Base-by-base conservation (phyloP, 1,140 invertebrate genomes). In the Hypothenemus hampei region DNA sequence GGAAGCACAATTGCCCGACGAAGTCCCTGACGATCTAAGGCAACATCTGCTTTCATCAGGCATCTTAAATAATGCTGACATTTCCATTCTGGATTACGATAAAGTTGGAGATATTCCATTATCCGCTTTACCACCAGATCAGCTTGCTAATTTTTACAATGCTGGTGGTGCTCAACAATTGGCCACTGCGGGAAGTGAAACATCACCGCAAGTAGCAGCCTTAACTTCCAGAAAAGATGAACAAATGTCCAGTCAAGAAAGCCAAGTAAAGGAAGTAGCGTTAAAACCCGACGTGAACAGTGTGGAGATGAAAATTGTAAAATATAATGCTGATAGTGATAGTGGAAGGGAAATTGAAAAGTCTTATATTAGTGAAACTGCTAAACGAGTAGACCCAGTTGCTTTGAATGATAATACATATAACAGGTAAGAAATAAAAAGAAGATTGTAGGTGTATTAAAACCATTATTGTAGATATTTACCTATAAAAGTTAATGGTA, bases 41-140 rank as follows among this genome's bases (percentile, higher is more conserved):
- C 78, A 90, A 66, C 88, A 91, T 64, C 73, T 91, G 0, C 65
- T 91, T n/a, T 84, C 85, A 33, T 90, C 87, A 0, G 89, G 89
- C 29, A 91, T 92, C 57, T 73, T 91, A 31, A 84, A 86, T 57
- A 89, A 91, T 65, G 88, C 89, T 19, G 86, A 91, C 63, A 91
- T 91, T 47, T 89, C 89, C 57, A 81, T 91, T 19, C 72, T 90
- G 23, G 86, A 91, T 70, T 90, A 89, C 58, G 88, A 91, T 65
- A 91, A 92, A 75, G 81, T 91, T 23, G 88, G 88, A n/a, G 88
- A 89, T 62, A 90, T 88, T 50, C 81, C 87, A 6, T 76, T 91
- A 36, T 87, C 90, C 59, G 87, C 84, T 56, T 70, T 91, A 40
- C 87, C 88, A n/a, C 87, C 88, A 8, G 87, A 91, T 67, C 88